Base-by-base conservation (phyloP, 2,113 vertebrate genomes). In the Xiphophorus hellerii region DNA sequence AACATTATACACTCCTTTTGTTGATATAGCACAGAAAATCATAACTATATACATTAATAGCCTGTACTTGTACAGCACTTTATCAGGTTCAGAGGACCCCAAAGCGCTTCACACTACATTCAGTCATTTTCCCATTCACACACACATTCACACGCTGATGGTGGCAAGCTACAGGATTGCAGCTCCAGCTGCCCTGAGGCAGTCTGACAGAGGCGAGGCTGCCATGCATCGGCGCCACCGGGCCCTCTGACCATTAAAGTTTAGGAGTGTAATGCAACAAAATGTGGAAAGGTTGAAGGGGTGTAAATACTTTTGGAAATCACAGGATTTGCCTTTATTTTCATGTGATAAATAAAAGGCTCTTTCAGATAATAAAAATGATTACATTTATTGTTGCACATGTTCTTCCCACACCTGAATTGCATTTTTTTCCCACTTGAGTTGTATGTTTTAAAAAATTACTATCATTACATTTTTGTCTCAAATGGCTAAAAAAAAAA, bases 391-490 rank as follows among this genome's bases (percentile, higher is more conserved):
- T 61, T 66, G 72, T 51, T 80, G 69, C 27, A 51, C 48, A 39
- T 62, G 37, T 65, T 29, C 61, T 86, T 81, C 69, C 62, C 58
- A 68, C 12, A 48, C 82, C 71, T 81, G 69, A 84, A 76, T 72
- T 71, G 28, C 25, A 42, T 66, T 25, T 51, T 63, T 48, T 54
- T 62, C 42, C 62, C 11, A 13, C 14, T 64, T 6, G 13, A 48
- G 58, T 76, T n/a, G 30, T 25, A 54, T 35, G 22, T 74, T 62
- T 75, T 28, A 27, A 80, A 70, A 28, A 63, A 69, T 76, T 82
- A 33, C 71, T 88, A 75, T 82, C 74, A 77, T 84, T 83, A 84
- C n/a, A 8, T 85, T 87, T 87, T 78, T 20, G 63, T 87, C 80
- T 84, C 66, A 71, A 87, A 87, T 58, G 61, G 62, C 58, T 13